Conservation (phyloP, 2,113 vertebrate species). For the Hucho hucho region DNA sequence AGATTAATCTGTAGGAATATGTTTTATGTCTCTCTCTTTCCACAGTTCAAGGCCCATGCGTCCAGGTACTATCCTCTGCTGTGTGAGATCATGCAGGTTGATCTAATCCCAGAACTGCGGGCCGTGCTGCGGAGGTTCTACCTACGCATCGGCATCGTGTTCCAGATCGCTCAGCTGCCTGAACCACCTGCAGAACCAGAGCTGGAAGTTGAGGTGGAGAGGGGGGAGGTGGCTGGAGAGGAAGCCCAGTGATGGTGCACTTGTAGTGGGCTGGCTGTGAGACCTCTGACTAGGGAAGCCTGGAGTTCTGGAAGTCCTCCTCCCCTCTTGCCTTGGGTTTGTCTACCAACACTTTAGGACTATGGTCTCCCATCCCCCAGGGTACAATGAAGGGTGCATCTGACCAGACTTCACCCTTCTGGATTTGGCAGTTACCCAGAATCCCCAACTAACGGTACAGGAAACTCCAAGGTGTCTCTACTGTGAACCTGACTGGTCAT, state of each 20-base stretch:
- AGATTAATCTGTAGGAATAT: background rate
- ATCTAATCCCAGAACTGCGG: conserved; percentile 96
- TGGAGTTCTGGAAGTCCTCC: background rate
- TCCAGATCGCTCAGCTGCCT: conserved; percentile 86
- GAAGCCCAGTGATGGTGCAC: conserved; percentile 71
- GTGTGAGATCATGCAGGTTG: conserved; percentile 99
- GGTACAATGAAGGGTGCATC: background rate
- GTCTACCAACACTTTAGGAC: conserved; percentile 25
- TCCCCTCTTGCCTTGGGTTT: conserved; percentile 10
- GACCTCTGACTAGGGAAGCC: conserved; percentile 7
- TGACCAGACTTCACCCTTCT: background rate
- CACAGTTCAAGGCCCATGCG: conserved; percentile 94
- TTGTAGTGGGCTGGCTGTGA: conserved; percentile 23
- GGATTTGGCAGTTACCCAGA: conserved; percentile 37
- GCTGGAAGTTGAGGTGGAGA: background rate
- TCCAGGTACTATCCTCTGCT: conserved; percentile 94
- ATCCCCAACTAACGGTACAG: conserved; percentile 39
- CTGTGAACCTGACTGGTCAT: conserved; percentile 60
- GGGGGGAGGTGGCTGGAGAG: conserved; percentile 51
- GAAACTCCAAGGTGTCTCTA: conserved; percentile 52
- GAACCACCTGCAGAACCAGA: conserved; percentile 15
- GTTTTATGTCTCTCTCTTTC: background rate
- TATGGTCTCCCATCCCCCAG: background rate
- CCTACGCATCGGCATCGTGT: conserved; percentile 93
- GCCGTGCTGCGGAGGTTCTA: conserved; percentile 93